Evolutionary conservation across 2,888 invertebrate species (phyloP).

Genomic region (Campoplex nolae): DNA sequence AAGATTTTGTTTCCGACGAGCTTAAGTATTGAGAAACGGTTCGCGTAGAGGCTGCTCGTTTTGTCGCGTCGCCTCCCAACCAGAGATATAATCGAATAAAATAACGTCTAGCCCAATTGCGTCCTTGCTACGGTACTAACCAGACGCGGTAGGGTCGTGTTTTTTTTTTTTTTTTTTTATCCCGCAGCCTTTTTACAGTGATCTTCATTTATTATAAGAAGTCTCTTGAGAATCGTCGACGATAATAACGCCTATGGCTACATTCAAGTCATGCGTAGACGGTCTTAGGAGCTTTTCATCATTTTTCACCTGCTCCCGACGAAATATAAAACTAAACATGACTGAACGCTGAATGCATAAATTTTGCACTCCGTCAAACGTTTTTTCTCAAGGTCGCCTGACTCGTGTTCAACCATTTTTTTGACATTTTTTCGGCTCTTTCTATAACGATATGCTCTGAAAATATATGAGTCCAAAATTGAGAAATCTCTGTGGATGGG

Average conservation of each 20-base stretch:
- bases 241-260: conserved; percentile 16
- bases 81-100: conserved; percentile 43
- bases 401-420: not conserved
- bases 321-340: not conserved
- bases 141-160: conserved; percentile 20
- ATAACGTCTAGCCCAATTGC: conserved; percentile 51
- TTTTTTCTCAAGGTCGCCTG: not conserved
- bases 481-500: not conserved
- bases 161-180: not conserved
- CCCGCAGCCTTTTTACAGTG: conserved; percentile 25
- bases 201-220: conserved; percentile 43
- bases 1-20: not conserved
- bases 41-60: not conserved
- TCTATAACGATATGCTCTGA: not conserved
- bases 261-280: not conserved
- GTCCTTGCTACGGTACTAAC: conserved; percentile 34
- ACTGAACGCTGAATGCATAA: conserved; percentile 3
- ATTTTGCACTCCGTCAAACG: not conserved
- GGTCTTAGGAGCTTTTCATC: not conserved
- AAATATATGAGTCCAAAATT: not conserved
- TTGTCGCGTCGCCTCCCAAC: not conserved
- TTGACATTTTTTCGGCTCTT: not conserved
- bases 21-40: not conserved
- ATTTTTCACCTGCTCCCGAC: conserved; percentile 1
- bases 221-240: conserved; percentile 11